A percentile compares a stretch with the other conserved stretches of the same genome.
phyloP scores from a whole-genome alignment of 2,888 invertebrate species.

The Lissonota sp. region DNA sequence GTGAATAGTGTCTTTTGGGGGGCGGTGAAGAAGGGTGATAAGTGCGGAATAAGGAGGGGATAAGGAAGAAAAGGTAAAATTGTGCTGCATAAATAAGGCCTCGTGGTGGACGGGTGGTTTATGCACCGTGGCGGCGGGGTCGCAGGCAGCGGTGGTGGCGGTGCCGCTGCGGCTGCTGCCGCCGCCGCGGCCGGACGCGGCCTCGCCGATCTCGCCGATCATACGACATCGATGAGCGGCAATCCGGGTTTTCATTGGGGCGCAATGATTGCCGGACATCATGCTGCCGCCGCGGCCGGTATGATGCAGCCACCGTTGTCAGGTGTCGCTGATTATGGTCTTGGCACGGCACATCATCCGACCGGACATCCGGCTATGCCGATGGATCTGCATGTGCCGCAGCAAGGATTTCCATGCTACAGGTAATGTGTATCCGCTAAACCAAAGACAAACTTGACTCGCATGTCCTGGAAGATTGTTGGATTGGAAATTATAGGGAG shows the following conservation, averaged over 20 bases:
- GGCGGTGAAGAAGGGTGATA: slow-evolving; percentile 26
- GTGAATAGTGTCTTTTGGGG: slow-evolving; percentile 47
- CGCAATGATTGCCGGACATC: slow-evolving; percentile 83
- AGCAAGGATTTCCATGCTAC: slow-evolving; percentile 96
- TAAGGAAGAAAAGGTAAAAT: neutral
- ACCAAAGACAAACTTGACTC: too few relatives aligned
- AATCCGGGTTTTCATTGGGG: slow-evolving; percentile 82
- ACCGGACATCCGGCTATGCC: slow-evolving; percentile 87
- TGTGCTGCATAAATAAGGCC: slow-evolving; percentile 58
- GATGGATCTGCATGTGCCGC: slow-evolving; percentile 96
- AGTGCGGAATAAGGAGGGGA: too few relatives aligned
- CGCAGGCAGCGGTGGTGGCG: slow-evolving; percentile 89
- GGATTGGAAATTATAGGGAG: too few relatives aligned
- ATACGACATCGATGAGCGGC: slow-evolving; percentile 79
- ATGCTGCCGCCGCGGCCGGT: slow-evolving; percentile 85
- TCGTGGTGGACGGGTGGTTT: slow-evolving; percentile 85
- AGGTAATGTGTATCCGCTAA: too few relatives aligned
- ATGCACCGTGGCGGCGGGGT: slow-evolving; percentile 92
- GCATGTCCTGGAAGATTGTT: too few relatives aligned
- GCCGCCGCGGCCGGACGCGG: slow-evolving; percentile 89
- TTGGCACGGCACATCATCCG: slow-evolving; percentile 85
- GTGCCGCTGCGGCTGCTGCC: slow-evolving; percentile 84
- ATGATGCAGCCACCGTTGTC: slow-evolving; percentile 86
- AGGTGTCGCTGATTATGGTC: slow-evolving; percentile 77
- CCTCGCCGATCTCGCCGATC: slow-evolving; percentile 84